Conservation (phyloP, 1,140 invertebrate genomes). For the Kradibia gibbosae region DNA sequence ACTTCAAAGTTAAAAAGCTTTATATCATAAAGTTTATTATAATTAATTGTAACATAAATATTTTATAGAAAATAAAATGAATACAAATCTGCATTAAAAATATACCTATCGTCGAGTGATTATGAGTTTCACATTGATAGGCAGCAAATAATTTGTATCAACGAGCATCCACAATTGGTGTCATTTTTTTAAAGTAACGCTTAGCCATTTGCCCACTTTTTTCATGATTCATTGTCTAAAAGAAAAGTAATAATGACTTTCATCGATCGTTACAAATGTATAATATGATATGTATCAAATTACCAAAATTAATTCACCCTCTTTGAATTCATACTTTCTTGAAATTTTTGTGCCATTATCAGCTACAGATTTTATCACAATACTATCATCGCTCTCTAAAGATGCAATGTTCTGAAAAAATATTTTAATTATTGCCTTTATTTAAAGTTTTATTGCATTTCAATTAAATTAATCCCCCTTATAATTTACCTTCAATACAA, state of each 20-base stretch:
- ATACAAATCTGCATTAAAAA: conserved; percentile 27
- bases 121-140: conserved; percentile 8
- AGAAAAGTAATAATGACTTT: conserved; percentile 44
- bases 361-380: conserved; percentile 72
- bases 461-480: not conserved
- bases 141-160: conserved; percentile 30
- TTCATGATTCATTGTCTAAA: conserved; percentile 65
- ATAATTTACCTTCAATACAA: conserved; percentile 61
- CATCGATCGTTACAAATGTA: not conserved
- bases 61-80: conserved; percentile 31
- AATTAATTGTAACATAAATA: conserved; percentile 19
- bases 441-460: not conserved
- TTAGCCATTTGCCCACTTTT: conserved; percentile 61
- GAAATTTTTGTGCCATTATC: conserved; percentile 71
- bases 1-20: conserved; percentile 44
- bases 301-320: conserved; percentile 75
- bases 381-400: conserved; percentile 70
- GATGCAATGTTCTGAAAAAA: conserved; percentile 73
- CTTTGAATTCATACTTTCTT: conserved; percentile 74
- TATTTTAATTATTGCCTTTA: conserved; percentile 16
- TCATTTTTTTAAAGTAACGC: conserved; percentile 60
- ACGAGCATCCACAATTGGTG: conserved; percentile 38
- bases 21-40: conserved; percentile 36
- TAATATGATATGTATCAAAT: conserved; percentile 57
- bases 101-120: conserved; percentile 5